phyloP scores from a whole-genome alignment of 2,888 invertebrate species.

The Lepidocyrtoides sp. region DNA sequence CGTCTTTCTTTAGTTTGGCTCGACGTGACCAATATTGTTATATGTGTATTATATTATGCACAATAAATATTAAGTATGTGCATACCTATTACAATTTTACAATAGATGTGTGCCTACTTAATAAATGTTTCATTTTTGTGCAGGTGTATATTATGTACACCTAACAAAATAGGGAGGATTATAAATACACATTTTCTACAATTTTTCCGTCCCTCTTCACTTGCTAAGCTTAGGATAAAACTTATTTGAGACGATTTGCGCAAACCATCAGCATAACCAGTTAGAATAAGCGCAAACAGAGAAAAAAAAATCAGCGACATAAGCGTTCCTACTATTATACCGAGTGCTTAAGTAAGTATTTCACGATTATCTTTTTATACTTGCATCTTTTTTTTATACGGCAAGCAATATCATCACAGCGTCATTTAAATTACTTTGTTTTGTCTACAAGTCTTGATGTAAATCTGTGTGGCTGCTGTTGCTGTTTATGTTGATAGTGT shows the following conservation, averaged over 20 bases:
- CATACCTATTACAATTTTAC: constrained; percentile 27
- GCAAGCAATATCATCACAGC: background rate
- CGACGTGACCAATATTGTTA: constrained; percentile 23
- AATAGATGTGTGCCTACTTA: constrained; percentile 27
- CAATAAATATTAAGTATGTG: background rate
- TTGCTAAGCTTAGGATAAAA: background rate
- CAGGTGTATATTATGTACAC: constrained; percentile 26
- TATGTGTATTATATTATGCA: too few relatives aligned
- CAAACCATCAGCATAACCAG: constrained; percentile 19
- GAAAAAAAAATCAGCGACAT: background rate
- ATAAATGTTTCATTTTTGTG: constrained; percentile 44
- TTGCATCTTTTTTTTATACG: too few relatives aligned
- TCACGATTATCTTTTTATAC: background rate
- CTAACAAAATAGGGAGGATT: background rate
- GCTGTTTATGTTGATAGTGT: background rate
- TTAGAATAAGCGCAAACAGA: background rate
- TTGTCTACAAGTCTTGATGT: background rate
- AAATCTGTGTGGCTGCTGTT: background rate
- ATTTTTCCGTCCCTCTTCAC: background rate
- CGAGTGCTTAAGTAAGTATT: too few relatives aligned
- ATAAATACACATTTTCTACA: background rate
- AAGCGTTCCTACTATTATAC: too few relatives aligned
- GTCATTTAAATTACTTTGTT: constrained; percentile 5
- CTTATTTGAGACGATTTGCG: background rate
- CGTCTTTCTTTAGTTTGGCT: background rate